Conservation (phyloP, 92 coral and sea anemone genomes). For the Epizoanthus fatuus region DNA sequence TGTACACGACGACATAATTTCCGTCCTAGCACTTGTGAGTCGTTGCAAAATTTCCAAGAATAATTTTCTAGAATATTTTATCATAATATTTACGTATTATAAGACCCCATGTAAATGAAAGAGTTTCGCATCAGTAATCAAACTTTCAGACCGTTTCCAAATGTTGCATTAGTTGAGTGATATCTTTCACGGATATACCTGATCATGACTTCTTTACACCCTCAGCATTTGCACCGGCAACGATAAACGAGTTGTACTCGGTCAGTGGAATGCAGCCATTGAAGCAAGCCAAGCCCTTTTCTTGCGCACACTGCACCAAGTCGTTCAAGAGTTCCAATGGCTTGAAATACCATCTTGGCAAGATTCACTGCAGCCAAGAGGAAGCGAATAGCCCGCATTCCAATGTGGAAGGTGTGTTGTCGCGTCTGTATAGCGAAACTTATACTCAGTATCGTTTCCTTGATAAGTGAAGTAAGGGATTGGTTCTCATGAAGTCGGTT, state of each 20-base stretch:
- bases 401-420: conserved; percentile 27
- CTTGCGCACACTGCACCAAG: conserved; percentile 68
- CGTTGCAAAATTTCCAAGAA: not conserved
- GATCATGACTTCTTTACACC: not conserved
- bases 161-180: not conserved
- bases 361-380: conserved; percentile 63
- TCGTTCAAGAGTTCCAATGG: conserved; percentile 89
- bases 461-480: conserved; percentile 19
- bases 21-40: not conserved
- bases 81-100: not conserved
- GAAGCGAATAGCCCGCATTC: conserved; percentile 3
- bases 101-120: not conserved
- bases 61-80: not conserved
- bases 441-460: not conserved
- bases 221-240: conserved; percentile 6
- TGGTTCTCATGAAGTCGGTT: not conserved
- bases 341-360: conserved; percentile 76
- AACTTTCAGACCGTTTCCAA: not conserved
- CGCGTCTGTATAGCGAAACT: not conserved
- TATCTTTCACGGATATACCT: not conserved
- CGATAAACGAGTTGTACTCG: not conserved
- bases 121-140: conserved; percentile 18
- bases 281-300: conserved; percentile 66
- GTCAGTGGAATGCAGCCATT: conserved; percentile 75
- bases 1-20: not conserved